These are phyloP conservation scores for Taxidea taxus DNA, from an alignment of 2,113 vertebrate genomes.

Conservation along the genomic window DNA sequence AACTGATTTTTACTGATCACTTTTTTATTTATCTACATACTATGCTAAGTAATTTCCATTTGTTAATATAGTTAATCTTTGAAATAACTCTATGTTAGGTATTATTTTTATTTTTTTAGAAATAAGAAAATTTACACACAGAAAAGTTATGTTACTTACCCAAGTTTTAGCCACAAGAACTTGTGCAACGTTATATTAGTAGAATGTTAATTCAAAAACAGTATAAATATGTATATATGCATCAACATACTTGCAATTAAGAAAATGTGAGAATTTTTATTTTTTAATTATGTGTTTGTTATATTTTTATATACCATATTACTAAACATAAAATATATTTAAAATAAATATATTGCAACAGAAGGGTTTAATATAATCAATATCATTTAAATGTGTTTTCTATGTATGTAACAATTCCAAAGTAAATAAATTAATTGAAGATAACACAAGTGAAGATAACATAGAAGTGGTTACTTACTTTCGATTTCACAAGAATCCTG, in stretches of 20 bases:
- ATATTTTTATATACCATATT: not conserved
- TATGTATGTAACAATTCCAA: not conserved
- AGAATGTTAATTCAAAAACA: not conserved
- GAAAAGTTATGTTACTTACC: not conserved
- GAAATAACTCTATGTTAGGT: not conserved
- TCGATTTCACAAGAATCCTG: constrained; percentile 52
- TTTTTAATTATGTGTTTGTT: not conserved
- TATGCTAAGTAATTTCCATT: not conserved
- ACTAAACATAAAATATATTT: not conserved
- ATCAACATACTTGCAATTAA: not conserved
- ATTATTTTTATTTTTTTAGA: not conserved
- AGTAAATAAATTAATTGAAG: not conserved
- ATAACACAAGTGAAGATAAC: not conserved
- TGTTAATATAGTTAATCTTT: not conserved
- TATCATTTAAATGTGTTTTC: not conserved
- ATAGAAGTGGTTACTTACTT: constrained; percentile 20
- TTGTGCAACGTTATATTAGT: not conserved
- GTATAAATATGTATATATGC: not conserved
- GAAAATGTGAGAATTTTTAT: not conserved
- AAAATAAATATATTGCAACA: not conserved
- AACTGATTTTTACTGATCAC: not conserved
- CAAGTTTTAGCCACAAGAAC: not conserved
- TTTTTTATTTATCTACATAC: not conserved
- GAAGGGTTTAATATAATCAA: not conserved
- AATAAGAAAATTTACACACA: not conserved